Conservation (phyloP, 2,888 invertebrate species). For the Trissoscelio sp. region DNA sequence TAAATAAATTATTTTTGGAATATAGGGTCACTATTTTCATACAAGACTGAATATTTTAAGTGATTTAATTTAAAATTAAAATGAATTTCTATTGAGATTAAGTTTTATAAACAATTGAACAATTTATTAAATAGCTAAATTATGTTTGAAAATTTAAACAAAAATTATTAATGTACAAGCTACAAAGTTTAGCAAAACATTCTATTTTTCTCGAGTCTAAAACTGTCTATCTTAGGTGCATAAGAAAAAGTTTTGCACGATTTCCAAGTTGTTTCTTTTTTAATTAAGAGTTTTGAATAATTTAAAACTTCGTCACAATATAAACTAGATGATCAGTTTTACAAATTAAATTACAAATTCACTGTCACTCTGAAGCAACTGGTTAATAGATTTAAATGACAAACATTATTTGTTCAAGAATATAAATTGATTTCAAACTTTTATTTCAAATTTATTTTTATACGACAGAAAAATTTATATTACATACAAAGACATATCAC, state of each 20-base stretch:
- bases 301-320: conserved; percentile 12
- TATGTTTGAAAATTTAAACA: background rate
- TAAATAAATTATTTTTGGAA: too few relatives aligned
- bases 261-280: conserved; percentile 5
- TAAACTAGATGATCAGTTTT: background rate
- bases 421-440: too few relatives aligned
- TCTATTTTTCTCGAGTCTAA: background rate
- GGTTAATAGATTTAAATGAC: background rate
- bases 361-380: background rate
- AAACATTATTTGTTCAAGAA: too few relatives aligned
- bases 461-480: too few relatives aligned
- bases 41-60: too few relatives aligned
- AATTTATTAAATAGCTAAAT: too few relatives aligned
- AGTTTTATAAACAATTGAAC: too few relatives aligned
- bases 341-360: conserved; percentile 6
- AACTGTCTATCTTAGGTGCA: background rate
- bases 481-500: too few relatives aligned
- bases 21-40: too few relatives aligned
- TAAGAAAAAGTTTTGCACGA: background rate
- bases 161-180: background rate
- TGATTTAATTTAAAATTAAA: too few relatives aligned
- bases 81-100: too few relatives aligned
- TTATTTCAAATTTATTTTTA: too few relatives aligned
- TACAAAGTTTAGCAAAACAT: background rate
- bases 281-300: conserved; percentile 15